Evolutionary conservation across 2,113 vertebrate genomes (phyloP).

Genomic region (Aegithalos caudatus): DNA sequence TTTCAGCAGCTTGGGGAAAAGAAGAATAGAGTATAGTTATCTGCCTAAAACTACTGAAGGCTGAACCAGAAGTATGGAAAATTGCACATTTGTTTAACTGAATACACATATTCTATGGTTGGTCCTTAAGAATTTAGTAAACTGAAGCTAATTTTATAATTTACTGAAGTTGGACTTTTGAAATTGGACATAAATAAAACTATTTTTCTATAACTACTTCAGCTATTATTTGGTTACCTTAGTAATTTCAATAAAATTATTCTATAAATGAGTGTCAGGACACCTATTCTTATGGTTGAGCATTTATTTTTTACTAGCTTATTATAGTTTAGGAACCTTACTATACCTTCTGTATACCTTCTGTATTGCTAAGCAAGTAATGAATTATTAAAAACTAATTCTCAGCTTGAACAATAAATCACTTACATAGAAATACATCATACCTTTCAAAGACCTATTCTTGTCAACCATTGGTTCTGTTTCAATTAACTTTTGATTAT

Average conservation of each 20-base stretch:
- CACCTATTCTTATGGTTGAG: not conserved
- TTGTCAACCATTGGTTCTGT: not conserved
- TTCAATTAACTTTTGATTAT: slow-evolving; percentile 10
- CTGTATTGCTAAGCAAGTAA: not conserved
- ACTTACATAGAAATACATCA: not conserved
- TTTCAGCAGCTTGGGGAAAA: not conserved
- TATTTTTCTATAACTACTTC: not conserved
- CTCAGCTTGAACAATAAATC: not conserved
- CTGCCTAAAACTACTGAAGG: not conserved
- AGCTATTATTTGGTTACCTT: not conserved
- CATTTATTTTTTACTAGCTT: not conserved
- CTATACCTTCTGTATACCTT: not conserved
- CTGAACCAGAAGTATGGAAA: not conserved
- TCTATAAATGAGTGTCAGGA: not conserved
- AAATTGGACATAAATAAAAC: not conserved
- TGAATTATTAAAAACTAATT: not conserved
- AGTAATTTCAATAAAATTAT: not conserved
- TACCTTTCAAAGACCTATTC: slow-evolving; percentile 53
- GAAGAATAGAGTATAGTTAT: not conserved
- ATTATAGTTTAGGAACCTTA: not conserved
- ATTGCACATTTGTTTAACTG: not conserved
- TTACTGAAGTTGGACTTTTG: not conserved
- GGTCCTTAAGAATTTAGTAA: not conserved
- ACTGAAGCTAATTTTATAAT: not conserved
- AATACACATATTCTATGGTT: not conserved